Evolutionary conservation across 1,140 invertebrate species (phyloP).

Genomic region (Pomacea maculata): DNA sequence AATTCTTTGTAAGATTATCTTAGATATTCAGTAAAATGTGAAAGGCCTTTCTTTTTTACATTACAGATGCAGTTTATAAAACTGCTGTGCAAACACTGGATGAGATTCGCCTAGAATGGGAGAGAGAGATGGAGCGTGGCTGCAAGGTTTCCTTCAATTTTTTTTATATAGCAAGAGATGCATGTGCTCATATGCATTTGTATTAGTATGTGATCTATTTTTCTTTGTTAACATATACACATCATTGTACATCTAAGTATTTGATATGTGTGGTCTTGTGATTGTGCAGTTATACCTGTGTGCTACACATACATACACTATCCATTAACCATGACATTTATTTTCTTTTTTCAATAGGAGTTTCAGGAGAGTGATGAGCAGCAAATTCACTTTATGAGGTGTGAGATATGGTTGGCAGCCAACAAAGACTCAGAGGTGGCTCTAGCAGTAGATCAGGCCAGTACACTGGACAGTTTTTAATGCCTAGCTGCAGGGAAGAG

Average conservation of each 20-base stretch:
- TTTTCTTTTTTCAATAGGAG: neutral
- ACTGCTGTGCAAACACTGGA: neutral
- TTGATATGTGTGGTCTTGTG: no score
- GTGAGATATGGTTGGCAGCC: slow-evolving; percentile 2
- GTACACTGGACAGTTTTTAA: neutral
- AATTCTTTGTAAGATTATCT: neutral
- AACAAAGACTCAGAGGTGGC: slow-evolving; percentile 1
- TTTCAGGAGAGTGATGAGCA: slow-evolving; percentile 8
- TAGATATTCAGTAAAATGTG: neutral
- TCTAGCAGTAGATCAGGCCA: slow-evolving; percentile 4
- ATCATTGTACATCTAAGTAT: no score
- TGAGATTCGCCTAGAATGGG: neutral
- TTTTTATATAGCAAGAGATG: neutral
- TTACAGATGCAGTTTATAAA: neutral
- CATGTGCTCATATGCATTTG: no score
- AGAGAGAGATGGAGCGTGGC: slow-evolving; percentile 1
- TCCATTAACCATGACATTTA: no score
- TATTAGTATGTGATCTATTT: no score
- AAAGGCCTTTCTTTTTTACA: neutral
- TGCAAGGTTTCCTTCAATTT: neutral
- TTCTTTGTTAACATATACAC: no score
- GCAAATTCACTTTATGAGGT: slow-evolving; percentile 8
- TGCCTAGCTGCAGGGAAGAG: no score
- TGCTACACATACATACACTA: no score
- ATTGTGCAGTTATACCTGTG: no score